Conservation (phyloP, 2,888 invertebrate genomes). For the Anthophora plumipes region DNA sequence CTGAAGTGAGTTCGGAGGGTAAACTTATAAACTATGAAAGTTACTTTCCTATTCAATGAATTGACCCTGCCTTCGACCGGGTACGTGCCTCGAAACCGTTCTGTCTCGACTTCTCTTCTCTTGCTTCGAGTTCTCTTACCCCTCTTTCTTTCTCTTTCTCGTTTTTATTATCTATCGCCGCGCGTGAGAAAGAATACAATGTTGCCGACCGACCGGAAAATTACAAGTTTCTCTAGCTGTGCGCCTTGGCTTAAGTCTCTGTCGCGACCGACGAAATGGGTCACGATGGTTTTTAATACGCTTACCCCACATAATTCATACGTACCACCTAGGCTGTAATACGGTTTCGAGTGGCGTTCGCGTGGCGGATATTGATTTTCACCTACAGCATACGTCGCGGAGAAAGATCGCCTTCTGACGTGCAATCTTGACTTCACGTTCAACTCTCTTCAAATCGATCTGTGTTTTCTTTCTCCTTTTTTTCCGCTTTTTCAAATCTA, state of each 20-base stretch:
- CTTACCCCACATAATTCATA: conserved; percentile 25
- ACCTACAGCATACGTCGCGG: neutral
- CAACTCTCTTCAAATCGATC: neutral
- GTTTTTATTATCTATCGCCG: conserved; percentile 56
- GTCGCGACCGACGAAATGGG: conserved; percentile 21
- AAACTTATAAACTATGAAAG: conserved; percentile 74
- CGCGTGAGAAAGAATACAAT: conserved; percentile 59
- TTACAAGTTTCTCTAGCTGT: conserved; percentile 58
- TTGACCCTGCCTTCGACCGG: conserved; percentile 61
- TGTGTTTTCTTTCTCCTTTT: too few relatives aligned
- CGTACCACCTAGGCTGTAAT: neutral
- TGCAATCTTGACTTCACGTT: neutral
- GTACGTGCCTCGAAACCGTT: conserved; percentile 68
- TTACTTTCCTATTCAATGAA: conserved; percentile 72
- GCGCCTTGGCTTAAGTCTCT: neutral
- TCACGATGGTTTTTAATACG: conserved; percentile 28
- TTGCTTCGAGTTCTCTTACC: neutral
- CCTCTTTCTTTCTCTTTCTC: neutral
- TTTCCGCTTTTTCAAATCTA: too few relatives aligned
- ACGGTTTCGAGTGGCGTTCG: neutral
- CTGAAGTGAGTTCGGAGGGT: conserved; percentile 41
- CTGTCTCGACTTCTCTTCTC: conserved; percentile 27
- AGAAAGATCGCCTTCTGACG: neutral
- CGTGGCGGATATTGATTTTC: conserved; percentile 19
- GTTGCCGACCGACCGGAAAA: conserved; percentile 62